Percentiles rank a stretch among this genome's conserved stretches.
phyloP scores from a whole-genome alignment of 2,888 invertebrate genomes.

The Agrochola circellaris region DNA sequence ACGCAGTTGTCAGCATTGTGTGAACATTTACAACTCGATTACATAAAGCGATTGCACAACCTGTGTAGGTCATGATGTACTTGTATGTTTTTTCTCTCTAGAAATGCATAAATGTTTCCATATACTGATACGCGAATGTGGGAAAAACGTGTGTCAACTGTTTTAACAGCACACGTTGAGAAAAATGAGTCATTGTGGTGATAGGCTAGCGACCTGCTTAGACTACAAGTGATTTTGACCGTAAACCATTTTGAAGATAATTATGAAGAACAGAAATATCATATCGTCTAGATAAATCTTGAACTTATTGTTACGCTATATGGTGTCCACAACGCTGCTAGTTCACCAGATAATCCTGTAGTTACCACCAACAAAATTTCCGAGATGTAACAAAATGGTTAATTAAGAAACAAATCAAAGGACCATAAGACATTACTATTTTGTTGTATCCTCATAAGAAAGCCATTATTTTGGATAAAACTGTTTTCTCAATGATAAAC shows the following conservation, averaged over 20 bases:
- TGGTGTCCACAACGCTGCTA: background rate
- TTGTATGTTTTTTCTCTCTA: constrained; percentile 46
- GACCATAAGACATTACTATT: background rate
- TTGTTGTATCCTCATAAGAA: background rate
- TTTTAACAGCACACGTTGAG: constrained; percentile 18
- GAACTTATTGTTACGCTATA: background rate
- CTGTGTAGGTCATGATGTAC: constrained; percentile 68
- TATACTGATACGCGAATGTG: constrained; percentile 46
- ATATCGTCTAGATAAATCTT: background rate
- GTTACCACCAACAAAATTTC: background rate
- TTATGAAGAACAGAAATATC: background rate
- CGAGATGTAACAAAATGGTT: background rate
- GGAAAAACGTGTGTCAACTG: constrained; percentile 62
- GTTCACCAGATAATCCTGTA: background rate
- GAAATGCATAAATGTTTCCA: constrained; percentile 58
- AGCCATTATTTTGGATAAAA: background rate
- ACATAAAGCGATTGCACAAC: constrained; percentile 71
- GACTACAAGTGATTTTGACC: constrained; percentile 23
- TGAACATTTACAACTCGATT: constrained; percentile 72
- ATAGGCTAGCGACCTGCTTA: constrained; percentile 21
- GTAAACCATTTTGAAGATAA: constrained; percentile 1
- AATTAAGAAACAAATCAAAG: background rate
- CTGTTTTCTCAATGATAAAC: constrained; percentile 2
- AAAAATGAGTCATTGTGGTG: constrained; percentile 47
- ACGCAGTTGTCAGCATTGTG: constrained; percentile 67